Conservation (phyloP, 1,140 invertebrate genomes). For the Adelges cooleyi region DNA sequence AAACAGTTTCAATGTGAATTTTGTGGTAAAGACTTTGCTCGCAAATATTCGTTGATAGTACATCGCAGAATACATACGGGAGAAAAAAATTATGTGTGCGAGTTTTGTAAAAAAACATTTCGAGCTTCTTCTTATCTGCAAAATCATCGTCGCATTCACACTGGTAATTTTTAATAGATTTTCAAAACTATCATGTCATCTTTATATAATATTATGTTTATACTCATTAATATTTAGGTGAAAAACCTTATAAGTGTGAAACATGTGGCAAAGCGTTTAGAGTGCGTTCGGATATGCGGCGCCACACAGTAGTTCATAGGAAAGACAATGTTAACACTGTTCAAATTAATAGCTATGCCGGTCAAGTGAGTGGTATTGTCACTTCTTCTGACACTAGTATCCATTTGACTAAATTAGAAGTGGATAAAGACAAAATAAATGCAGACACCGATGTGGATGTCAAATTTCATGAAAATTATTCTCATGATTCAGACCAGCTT, state of each 20-base stretch:
- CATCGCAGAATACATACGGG: conserved; percentile 82
- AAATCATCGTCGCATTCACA: conserved; percentile 83
- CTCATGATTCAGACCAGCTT: conserved; percentile 19
- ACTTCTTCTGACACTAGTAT: conserved; percentile 21
- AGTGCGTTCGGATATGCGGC: conserved; percentile 73
- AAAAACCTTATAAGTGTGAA: conserved; percentile 64
- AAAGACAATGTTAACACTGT: conserved; percentile 38
- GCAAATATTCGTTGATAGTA: conserved; percentile 85
- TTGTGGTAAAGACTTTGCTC: conserved; percentile 81
- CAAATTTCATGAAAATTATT: conserved; percentile 8
- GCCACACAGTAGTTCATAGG: conserved; percentile 70
- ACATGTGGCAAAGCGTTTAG: conserved; percentile 73
- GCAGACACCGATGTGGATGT: conserved; percentile 5
- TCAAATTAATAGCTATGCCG: conserved; percentile 23
- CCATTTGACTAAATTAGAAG: conserved; percentile 13
- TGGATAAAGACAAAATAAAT: conserved; percentile 6
- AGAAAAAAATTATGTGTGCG: conserved; percentile 78
- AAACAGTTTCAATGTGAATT: conserved; percentile 82
- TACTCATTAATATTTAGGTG: conserved; percentile 42
- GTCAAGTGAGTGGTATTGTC: conserved; percentile 7
- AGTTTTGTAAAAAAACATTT: conserved; percentile 72
- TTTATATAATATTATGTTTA: neutral
- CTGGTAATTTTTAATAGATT: conserved; percentile 42
- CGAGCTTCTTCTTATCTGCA: conserved; percentile 72
- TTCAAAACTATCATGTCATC: neutral